Evolutionary conservation across 2,888 invertebrate genomes (phyloP).

Genomic region (Ametastegia equiseti): DNA sequence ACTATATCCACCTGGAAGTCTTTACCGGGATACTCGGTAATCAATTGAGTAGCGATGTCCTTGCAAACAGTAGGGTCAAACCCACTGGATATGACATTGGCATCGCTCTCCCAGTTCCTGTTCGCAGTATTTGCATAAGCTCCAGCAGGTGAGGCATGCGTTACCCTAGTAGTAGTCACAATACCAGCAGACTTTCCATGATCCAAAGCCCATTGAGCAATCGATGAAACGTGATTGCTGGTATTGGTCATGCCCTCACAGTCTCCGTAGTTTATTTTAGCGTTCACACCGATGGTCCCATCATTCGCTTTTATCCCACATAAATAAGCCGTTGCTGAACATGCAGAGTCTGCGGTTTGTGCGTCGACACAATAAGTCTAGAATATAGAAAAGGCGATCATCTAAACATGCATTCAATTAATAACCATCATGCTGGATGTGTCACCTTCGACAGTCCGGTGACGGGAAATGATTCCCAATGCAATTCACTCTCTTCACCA

Average conservation of each 20-base stretch:
- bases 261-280: constrained; percentile 80
- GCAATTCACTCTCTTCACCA: constrained; percentile 85
- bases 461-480: constrained; percentile 87
- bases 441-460: constrained; percentile 89
- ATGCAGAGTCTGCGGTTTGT: constrained; percentile 90
- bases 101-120: constrained; percentile 86
- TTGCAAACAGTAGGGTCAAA: constrained; percentile 78
- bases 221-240: constrained; percentile 81
- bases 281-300: constrained; percentile 87
- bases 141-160: constrained; percentile 88
- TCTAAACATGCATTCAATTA: too few relatives aligned
- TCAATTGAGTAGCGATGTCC: constrained; percentile 87
- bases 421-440: too few relatives aligned
- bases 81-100: constrained; percentile 77
- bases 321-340: constrained; percentile 88
- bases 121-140: constrained; percentile 85
- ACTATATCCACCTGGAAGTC: constrained; percentile 84
- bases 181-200: constrained; percentile 81
- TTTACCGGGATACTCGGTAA: constrained; percentile 82
- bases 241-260: constrained; percentile 80
- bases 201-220: constrained; percentile 85
- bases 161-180: constrained; percentile 88
- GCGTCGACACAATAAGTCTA: constrained; percentile 87
- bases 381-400: too few relatives aligned
- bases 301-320: constrained; percentile 88